Base-by-base conservation (phyloP, 2,888 invertebrate genomes). In the Drosophila putrida region DNA sequence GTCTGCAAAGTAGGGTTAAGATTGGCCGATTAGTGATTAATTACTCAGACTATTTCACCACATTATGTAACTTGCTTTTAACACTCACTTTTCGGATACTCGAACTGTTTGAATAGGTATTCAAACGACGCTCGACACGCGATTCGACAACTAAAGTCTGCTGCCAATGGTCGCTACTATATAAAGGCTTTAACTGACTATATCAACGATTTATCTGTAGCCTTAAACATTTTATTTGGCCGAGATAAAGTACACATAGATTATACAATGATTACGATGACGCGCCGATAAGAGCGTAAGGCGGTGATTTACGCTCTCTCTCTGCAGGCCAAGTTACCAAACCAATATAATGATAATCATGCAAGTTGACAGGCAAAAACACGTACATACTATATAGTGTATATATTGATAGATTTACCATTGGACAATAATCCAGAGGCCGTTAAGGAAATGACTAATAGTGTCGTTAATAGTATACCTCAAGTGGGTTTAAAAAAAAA, bases 171-270 rank as follows among this genome's bases (percentile, higher is more conserved):
- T 43, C 49, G 13, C 50, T 60, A 44, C 64, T 78, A 77, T 85
- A 82, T 85, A 85, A 75, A 72, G 70, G 53, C 43, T 46, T 20
- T 54, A 35, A 38, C 6, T 28, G 31, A 50, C 61, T 67, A 49
- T 62, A 68, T 63, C 27, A 73, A 15, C 33, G 63, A 71, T 63
- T 84, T 85, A 85, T 85, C 85, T 81, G 25, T 60, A 65, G 65
- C 71, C 76, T 78, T 68, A 71, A 73, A 71, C 54, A 60, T 79
- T 85, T 84, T 84, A 88, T 88, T 79, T 75, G 25, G 71, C 49
- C 83, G 67, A 81, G 85, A 85, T 89, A 85, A 73, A 44, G 75
- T 50, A 10, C 28, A 61, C 43, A 61, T 76, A 89, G 85, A 85
- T 88, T 85, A 80, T 50, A 41, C 66, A 9, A 50, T 49, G 72